phyloP scores from a whole-genome alignment of 2,888 invertebrate genomes.

The Parthenolecanium corni region DNA sequence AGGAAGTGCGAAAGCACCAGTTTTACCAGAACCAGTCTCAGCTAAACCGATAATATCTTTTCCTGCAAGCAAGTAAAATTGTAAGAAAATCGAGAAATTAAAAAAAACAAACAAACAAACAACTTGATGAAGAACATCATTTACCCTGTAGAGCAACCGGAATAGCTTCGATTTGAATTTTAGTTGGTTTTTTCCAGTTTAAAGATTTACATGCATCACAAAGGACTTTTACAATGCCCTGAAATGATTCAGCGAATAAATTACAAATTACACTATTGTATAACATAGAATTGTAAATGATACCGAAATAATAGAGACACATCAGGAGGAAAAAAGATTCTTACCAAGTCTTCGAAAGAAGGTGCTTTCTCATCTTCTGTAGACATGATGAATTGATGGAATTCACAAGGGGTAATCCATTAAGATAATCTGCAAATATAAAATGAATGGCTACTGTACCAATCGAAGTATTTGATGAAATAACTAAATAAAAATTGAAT shows the following conservation, averaged over 20 bases:
- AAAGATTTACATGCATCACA: conserved; percentile 83
- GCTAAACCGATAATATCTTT: conserved; percentile 66
- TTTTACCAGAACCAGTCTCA: conserved; percentile 91
- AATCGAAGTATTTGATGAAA: no score
- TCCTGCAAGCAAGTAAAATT: conserved; percentile 46
- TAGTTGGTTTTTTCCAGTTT: conserved; percentile 89
- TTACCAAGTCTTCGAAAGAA: conserved; percentile 18
- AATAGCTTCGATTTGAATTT: conserved; percentile 89
- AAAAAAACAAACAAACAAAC: not conserved
- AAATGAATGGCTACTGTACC: no score
- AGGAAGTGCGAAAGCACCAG: conserved; percentile 93
- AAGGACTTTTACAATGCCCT: conserved; percentile 83
- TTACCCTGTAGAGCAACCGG: conserved; percentile 75
- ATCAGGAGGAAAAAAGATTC: not conserved
- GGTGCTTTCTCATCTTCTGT: not conserved
- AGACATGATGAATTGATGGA: no score
- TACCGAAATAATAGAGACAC: no score
- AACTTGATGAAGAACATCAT: not conserved
- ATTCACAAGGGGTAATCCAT: no score
- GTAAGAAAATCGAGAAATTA: not conserved
- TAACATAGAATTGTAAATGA: not conserved
- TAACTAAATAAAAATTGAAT: no score
- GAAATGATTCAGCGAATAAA: conserved; percentile 31
- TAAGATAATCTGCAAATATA: no score
- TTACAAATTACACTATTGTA: not conserved